Percentiles rank a stretch among this genome's conserved stretches.
phyloP scores from a whole-genome alignment of 2,113 vertebrate species.

The Glaucomys volans region DNA sequence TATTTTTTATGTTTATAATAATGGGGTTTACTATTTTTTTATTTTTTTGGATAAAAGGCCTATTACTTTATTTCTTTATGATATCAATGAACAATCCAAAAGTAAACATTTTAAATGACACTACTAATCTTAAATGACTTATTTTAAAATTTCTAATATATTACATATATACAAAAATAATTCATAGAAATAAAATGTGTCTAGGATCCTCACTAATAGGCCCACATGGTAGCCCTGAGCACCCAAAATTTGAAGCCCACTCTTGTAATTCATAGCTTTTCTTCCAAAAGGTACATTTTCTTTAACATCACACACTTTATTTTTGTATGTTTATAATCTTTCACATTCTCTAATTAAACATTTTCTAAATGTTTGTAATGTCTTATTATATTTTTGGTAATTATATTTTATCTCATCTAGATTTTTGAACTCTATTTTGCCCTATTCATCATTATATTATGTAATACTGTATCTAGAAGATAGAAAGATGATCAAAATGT shows the following conservation, averaged over 20 bases:
- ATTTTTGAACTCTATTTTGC: background rate
- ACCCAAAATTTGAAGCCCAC: background rate
- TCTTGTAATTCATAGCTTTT: background rate
- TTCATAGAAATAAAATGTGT: background rate
- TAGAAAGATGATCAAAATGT: background rate
- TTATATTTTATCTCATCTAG: background rate
- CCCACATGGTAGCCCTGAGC: background rate
- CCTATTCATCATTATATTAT: background rate
- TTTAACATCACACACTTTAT: background rate
- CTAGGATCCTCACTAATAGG: background rate
- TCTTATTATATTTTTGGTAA: background rate
- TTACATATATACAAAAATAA: background rate
- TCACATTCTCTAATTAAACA: background rate
- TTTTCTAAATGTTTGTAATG: background rate
- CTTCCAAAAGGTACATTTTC: background rate
- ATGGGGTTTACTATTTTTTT: background rate
- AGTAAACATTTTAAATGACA: no score
- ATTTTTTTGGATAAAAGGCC: no score
- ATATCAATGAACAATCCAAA: no score
- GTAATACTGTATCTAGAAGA: background rate
- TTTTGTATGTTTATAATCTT: background rate
- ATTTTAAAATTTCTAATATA: background rate
- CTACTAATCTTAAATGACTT: background rate
- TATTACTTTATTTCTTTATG: no score
- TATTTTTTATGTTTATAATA: conserved; percentile 4